Evolutionary conservation across 2,113 vertebrate genomes (phyloP).

Genomic region (Ciconia stormi): DNA sequence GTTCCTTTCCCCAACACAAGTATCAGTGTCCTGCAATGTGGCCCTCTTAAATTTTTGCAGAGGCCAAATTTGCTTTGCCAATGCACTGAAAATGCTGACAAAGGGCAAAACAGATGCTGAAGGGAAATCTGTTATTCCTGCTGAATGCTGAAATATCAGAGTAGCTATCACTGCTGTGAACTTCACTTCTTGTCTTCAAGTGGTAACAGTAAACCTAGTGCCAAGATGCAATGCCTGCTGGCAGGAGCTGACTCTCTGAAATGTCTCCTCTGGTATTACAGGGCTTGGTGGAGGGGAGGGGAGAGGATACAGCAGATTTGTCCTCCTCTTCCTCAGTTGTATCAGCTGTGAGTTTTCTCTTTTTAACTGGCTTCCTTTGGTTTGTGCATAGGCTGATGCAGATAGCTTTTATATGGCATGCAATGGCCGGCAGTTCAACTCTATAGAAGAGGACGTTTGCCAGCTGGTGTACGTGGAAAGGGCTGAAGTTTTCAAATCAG

Average conservation of each 20-base stretch:
- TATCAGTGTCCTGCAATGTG: neutral
- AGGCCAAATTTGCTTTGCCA: neutral
- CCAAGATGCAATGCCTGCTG: neutral
- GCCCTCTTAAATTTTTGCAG: neutral
- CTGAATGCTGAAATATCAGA: neutral
- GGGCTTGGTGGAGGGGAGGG: neutral
- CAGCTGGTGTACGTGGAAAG: slow-evolving; percentile 96
- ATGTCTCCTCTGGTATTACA: neutral
- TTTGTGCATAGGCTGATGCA: slow-evolving; percentile 82
- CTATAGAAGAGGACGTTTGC: slow-evolving; percentile 96
- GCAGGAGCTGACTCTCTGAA: neutral
- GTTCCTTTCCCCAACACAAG: neutral
- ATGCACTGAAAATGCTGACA: neutral
- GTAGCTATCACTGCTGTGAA: neutral
- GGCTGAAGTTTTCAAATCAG: slow-evolving; percentile 94
- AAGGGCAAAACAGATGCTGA: neutral
- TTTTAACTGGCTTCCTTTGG: neutral
- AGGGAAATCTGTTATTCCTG: neutral
- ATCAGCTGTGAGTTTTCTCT: neutral
- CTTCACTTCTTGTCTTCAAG: neutral
- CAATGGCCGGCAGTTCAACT: slow-evolving; percentile 96
- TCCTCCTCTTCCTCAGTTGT: neutral
- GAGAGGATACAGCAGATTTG: neutral
- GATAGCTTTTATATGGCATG: slow-evolving; percentile 94
- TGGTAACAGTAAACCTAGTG: neutral